A percentile compares a stretch with the other conserved stretches of the same genome.
Evolutionary conservation across 2,888 invertebrate genomes (phyloP).

Genomic region (Pimpla rufipes): DNA sequence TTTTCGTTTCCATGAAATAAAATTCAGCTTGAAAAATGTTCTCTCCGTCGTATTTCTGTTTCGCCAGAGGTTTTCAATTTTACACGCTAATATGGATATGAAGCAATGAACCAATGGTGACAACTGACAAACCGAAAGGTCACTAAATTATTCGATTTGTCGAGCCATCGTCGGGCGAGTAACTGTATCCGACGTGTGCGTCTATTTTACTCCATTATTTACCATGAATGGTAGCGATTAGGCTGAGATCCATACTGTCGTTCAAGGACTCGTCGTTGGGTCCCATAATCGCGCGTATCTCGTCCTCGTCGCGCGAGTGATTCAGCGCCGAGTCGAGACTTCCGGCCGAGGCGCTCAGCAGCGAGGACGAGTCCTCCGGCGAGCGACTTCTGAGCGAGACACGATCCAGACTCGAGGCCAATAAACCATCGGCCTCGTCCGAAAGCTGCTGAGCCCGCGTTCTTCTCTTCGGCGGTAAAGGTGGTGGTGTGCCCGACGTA

Average conservation of each 20-base stretch:
- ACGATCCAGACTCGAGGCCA: slow-evolving; percentile 89
- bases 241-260: slow-evolving; percentile 84
- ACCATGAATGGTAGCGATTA: slow-evolving; percentile 85
- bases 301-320: slow-evolving; percentile 94
- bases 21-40: not conserved
- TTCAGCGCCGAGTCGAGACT: slow-evolving; percentile 96
- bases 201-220: slow-evolving; percentile 70
- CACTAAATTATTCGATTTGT: too few relatives aligned
- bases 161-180: not conserved
- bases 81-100: not conserved
- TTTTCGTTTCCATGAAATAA: too few relatives aligned
- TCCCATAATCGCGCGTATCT: slow-evolving; percentile 89
- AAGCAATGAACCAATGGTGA: not conserved
- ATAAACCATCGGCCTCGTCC: slow-evolving; percentile 86
- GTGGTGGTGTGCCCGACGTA: slow-evolving; percentile 91
- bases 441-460: slow-evolving; percentile 86
- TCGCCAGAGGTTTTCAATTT: not conserved
- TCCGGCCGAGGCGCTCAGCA: slow-evolving; percentile 90
- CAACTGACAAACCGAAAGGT: too few relatives aligned
- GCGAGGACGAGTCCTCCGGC: slow-evolving; percentile 90
- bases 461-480: slow-evolving; percentile 92
- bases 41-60: not conserved
- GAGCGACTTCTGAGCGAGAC: slow-evolving; percentile 92
- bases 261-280: slow-evolving; percentile 84
- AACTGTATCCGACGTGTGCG: not conserved